Evolutionary conservation across 1,140 invertebrate species (phyloP), one percentile per base, ranked within the genome.

Genomic region (Drosophila baimaii): DNA sequence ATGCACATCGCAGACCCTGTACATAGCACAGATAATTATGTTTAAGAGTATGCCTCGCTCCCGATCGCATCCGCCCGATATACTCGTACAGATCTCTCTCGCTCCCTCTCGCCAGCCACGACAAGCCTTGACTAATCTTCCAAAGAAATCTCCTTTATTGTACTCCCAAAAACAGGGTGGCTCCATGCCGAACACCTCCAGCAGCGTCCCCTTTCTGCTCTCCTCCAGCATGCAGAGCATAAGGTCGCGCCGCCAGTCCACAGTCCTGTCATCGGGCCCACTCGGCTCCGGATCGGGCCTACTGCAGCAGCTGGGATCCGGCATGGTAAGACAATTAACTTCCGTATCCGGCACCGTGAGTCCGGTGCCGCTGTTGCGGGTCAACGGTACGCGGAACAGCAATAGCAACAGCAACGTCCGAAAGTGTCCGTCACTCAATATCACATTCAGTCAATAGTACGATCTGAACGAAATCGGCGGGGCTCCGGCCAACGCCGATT

Each of bases 161-260:
- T 91, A 86, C 80, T 92, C 88, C 79, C 85, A 91, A 86, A 91
- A 90, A 90, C 93, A 97, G 96, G 95, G 96, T 83, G 95, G 96
- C 72, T 96, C 95, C 54, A 96, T 97, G 95, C 96, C 96, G 77
- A 97, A 96, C 90, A 97, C 96, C 27, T 97, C 96, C 85, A 96
- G 95, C 84, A 97, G 96, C 91, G 96, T 97, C 29, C 96, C 96
- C 17, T 96, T 96, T 92, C 94, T 97, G 88, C 93, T 97, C 70
- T 96, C 95, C 61, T 95, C 95, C 44, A 96, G 96, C 70, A 96
- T 97, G 95, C 96, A 95, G 92, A 96, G 96, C 75, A 95, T 97
- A 91, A 94, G 96, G 23, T 96, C 96, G 47, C 94, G 96, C 2
- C 94, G 96, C n/a, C 95, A 96, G 5, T 96, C 95, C 15, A 94